phyloP scores from a whole-genome alignment of 2,888 invertebrate species.

The Euphydryas editha region DNA sequence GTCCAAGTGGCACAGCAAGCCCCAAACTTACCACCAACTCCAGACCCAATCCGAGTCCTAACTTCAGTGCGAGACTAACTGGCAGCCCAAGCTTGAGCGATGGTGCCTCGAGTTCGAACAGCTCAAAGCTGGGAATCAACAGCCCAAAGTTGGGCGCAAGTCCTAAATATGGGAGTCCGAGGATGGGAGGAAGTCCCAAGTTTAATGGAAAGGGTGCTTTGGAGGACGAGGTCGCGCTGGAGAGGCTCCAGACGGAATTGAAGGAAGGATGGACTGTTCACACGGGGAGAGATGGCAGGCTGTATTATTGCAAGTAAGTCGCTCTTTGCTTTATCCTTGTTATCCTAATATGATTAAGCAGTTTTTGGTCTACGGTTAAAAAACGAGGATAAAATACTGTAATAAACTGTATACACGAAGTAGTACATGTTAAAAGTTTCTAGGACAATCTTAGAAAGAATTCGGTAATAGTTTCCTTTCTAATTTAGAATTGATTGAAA shows the following conservation, averaged over 20 bases:
- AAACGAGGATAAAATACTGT: no score
- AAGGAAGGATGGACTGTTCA: slow-evolving; percentile 92
- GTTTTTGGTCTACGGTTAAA: neutral
- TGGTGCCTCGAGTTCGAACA: slow-evolving; percentile 61
- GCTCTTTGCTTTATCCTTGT: neutral
- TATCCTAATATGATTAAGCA: neutral
- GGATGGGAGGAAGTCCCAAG: slow-evolving; percentile 75
- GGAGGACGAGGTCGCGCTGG: slow-evolving; percentile 77
- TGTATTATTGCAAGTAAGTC: slow-evolving; percentile 96
- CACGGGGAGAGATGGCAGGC: slow-evolving; percentile 89
- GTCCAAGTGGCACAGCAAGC: slow-evolving; percentile 80
- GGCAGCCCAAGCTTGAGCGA: slow-evolving; percentile 66
- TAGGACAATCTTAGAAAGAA: no score
- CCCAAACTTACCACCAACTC: slow-evolving; percentile 68
- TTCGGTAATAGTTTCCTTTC: no score
- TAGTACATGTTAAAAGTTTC: no score
- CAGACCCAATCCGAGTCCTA: slow-evolving; percentile 61
- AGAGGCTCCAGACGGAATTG: slow-evolving; percentile 83
- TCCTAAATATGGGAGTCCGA: slow-evolving; percentile 68
- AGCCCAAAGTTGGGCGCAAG: slow-evolving; percentile 68
- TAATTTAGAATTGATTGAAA: no score
- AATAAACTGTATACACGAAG: no score
- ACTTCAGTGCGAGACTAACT: slow-evolving; percentile 55
- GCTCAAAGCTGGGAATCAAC: slow-evolving; percentile 56
- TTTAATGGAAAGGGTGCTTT: slow-evolving; percentile 54